Evolutionary conservation across 2,113 vertebrate genomes (phyloP), one percentile per base, ranked within the genome.

Genomic region (Holacanthus passer): DNA sequence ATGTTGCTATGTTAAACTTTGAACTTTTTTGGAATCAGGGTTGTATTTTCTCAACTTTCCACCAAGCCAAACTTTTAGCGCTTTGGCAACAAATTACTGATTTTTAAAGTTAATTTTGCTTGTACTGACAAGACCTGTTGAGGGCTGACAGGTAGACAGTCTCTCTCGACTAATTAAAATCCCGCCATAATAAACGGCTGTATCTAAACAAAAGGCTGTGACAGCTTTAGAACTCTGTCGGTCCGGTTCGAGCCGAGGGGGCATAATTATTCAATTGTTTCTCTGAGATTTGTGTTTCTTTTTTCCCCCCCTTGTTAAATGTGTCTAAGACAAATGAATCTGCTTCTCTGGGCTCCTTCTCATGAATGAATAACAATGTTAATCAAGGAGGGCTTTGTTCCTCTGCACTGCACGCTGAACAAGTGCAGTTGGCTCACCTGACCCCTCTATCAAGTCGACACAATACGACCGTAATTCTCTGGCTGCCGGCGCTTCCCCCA

Each of bases 361-460:
- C 84, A 82, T 89, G 90, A 91, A 90, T 89, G 88, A 87, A 90
- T 87, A 92, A 92, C 88, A 88, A 80, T 81, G 80, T 86, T 88
- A 92, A 93, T 90, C 84, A 88, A 83, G 32, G 0, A 37, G 67
- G 52, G 47, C 74, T 87, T 89, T 90, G 84, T 87, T 86, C 55
- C 48, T 64, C 62, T 53, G 59, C 52, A 71, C 68, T 65, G 70
- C 72, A 79, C 37, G 62, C 74, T 62, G 52, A 91, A 78, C 79
- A 79, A 81, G 60, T 65, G 69, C 67, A 20, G 59, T 59, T 3
- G 29, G 73, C 81, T 89, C 87, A 88, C 87, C 84, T 89, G 88
- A 90, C 77, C 86, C 78, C 73, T 80, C 50, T 43, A 77, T 91
- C 82, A 72, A 70, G 35, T 56, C 50, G 16, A 79, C 82, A 68